phyloP scores from a whole-genome alignment of 2,113 vertebrate species.

The Pelmatolapia mariae region DNA sequence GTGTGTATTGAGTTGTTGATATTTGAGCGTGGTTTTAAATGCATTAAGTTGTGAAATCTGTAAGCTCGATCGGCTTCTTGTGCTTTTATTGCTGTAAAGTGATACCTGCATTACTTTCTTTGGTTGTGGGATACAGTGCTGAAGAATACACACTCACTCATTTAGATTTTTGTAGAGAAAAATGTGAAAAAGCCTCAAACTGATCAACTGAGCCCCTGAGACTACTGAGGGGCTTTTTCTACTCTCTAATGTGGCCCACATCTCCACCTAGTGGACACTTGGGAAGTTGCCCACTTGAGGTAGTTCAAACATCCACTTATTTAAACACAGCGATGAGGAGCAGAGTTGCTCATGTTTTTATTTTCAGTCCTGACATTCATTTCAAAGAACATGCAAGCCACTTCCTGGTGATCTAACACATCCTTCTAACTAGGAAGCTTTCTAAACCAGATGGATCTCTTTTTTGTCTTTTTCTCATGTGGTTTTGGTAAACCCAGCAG shows the following conservation, averaged over 20 bases:
- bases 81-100: neutral
- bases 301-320: neutral
- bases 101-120: neutral
- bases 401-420: neutral
- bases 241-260: neutral
- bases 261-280: constrained; percentile 43
- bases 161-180: neutral
- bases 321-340: neutral
- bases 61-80: neutral
- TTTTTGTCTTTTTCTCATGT: constrained; percentile 29
- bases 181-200: neutral
- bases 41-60: neutral
- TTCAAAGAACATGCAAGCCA: neutral
- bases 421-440: constrained; percentile 13
- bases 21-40: neutral
- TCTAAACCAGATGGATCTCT: constrained; percentile 44
- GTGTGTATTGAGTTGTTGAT: neutral
- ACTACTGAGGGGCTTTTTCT: neutral
- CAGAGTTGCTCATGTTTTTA: neutral
- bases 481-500: constrained; percentile 30
- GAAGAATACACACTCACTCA: neutral
- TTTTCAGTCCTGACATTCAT: neutral
- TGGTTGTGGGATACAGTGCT: neutral
- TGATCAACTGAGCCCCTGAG: neutral
- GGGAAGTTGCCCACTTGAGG: neutral